Evolutionary conservation across 1,140 invertebrate species (phyloP), one percentile per base, ranked within the genome.

Genomic region (Marisa cornuarietis): DNA sequence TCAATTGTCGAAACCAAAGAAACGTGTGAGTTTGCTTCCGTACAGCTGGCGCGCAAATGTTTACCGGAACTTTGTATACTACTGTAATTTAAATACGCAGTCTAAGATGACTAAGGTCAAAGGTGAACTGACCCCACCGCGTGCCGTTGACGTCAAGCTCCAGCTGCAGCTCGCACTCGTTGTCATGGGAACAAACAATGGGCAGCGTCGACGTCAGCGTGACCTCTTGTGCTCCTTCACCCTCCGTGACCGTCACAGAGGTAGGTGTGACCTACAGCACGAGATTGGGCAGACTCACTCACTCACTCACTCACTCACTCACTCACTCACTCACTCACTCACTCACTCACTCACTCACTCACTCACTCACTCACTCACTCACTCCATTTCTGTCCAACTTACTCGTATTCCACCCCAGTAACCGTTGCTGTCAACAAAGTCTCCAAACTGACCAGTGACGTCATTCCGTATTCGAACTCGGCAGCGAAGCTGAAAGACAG

Each of bases 121-220:
- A 68, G 31, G 66, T 49, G 20, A 31, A 11, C 58, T 63, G 26
- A 76, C 74, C 58, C 54, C 58, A 62, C 4, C 54, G 13, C 14
- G 14, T 49, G 13, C 74, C 54, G 6, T 63, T 52, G 62, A 71
- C 80, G 13, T 76, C 68, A 13, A 84, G 61, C 76, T 81, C 76
- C 18, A 84, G 69, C 24, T n/a, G 68, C 11, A 84, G 42, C 61
- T 71, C 76, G 66, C 83, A 84, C 5, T 80, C 66, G n/a, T 52
- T n/a, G 20, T 24, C 75, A 42, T 52, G 42, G 1, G 42, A 42
- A 80, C 83, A 84, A 16, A 76, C 65, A 24, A 84, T 63, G 9
- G 83, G 83, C 66, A 84, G 58, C 2, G 83, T 84, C 0, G 80
- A 84, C 13, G 76, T 79, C 31, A 84, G 20, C 22, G 78, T 82